phyloP scores from a whole-genome alignment of 2,113 vertebrate genomes.

The Probosciger aterrimus region DNA sequence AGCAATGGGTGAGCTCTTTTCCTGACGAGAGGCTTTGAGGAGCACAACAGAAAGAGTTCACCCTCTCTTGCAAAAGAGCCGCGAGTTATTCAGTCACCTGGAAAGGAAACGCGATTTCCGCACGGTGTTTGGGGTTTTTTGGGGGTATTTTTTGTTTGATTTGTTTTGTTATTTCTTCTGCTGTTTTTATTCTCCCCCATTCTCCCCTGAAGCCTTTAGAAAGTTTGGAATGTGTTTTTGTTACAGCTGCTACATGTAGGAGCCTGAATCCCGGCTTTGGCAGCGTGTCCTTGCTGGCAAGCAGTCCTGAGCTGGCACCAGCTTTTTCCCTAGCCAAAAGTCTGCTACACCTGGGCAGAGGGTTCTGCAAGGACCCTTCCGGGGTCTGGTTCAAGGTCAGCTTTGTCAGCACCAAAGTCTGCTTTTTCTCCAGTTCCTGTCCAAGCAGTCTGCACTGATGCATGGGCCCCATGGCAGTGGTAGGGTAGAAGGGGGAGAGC shows the following conservation, averaged over 20 bases:
- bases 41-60: neutral
- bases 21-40: neutral
- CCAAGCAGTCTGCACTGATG: neutral
- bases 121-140: neutral
- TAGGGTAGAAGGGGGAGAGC: neutral
- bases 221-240: conserved; percentile 62
- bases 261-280: conserved; percentile 42
- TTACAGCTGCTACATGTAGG: conserved; percentile 2
- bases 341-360: neutral
- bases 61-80: neutral
- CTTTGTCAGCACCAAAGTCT: neutral
- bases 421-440: neutral
- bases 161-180: conserved; percentile 29
- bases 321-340: neutral
- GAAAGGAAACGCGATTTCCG: conserved; percentile 54
- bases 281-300: conserved; percentile 6
- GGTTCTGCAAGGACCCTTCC: neutral
- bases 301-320: neutral
- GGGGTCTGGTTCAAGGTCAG: neutral
- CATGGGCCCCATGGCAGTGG: neutral
- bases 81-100: neutral
- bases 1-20: neutral
- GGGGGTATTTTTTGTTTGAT: neutral
- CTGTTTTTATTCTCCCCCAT: neutral
- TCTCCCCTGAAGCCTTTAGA: conserved; percentile 27